Base-by-base conservation (phyloP, 1,140 invertebrate genomes). In the Sitodiplosis mosellana region DNA sequence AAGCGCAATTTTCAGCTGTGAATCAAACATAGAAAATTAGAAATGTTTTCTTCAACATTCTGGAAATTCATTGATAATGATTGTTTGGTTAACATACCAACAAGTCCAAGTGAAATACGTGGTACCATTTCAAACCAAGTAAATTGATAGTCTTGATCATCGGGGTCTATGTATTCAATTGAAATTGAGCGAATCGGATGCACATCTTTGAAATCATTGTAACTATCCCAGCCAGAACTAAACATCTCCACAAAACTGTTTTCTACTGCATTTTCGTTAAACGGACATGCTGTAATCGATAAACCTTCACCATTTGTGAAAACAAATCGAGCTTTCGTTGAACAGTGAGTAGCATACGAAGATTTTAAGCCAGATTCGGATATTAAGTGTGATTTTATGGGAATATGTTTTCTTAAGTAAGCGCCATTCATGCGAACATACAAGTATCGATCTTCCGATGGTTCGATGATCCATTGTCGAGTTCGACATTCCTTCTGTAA, bases 101-200 rank as follows among this genome's bases (percentile, higher is more conserved):
- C 56, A 53, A 61, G 56, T 52, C 57, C 58, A 33, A 59, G 50
- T 45, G 55, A 52, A 52, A 62, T 78, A 70, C 77, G 73, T 55
- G 76, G 73, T 40, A 79, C 76, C 51, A 90, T 70, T 63, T 90
- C 86, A 52, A 90, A 71, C 87, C 86, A 91, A 15, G 80, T 78
- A 14, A 89, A 73, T 7, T 71, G 75, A 57, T 87, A 87, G 0
- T 76, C 72, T 15, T 80, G 83, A 34, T 73, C 68, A 50, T 85
- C 81, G 42, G 75, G 73, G 15, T 80, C 75, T 45, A 87, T 68
- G 48, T 86, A 81, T 56, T 88, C 85, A 5, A 88, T 75, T 34
- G 81, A 73, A 2, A 89, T 71, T 1, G 80, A 71, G 53, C 75
- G 70, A 55, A 79, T 73, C 44, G 70, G 64, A 48, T 69, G 18